Evolutionary conservation across 1,140 invertebrate species (phyloP), one percentile per base, ranked within the genome.

Genomic region (Caerostris darwini): DNA sequence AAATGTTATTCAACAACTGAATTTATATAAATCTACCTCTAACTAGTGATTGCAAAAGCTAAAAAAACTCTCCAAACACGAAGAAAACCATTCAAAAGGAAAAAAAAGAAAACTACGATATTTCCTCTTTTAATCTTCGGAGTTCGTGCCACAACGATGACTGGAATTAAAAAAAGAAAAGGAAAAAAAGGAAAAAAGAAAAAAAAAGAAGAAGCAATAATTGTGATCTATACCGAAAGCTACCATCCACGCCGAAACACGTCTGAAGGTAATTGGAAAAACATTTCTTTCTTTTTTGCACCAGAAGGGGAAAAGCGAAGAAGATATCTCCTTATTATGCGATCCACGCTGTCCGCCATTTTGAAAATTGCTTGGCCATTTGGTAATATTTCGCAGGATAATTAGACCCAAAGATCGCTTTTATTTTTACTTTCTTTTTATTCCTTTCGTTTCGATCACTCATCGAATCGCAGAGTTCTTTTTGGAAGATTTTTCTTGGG

Each of bases 281-380:
- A 85, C 54, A n/a, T 57, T 85, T 85, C 57, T 57, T 85, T 57
- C 14, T 19, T 8, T 6, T 19, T 50, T 34, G 50, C 71, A 53
- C 7, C 12, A 19, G 54, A 17, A 58, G 14, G 54, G 12, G 81
- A 19, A 56, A 83, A 85, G 17, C 14, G n/a, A 85, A 19, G 54
- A 56, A 34, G 57, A 50, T 77, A 56, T 14, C 82, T 56, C 19
- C 19, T 85, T 53, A 85, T 85, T 85, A 57, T 83, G 81, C 81
- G 54, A n/a, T 83, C 56, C 14, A 83, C 14, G 82, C 14, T 19
- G 82, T 17, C 82, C 54, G 82, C 82, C 82, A 85, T 85, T 56
- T 85, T 85, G 82, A 85, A 85, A 85, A 85, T 85, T n/a, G 82
- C 82, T 85, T 85, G 57, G 12, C 82, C 82, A 58, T 56, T 85